Evolutionary conservation across 2,113 vertebrate species (phyloP).

Genomic region (Herpetotheres cachinnans): DNA sequence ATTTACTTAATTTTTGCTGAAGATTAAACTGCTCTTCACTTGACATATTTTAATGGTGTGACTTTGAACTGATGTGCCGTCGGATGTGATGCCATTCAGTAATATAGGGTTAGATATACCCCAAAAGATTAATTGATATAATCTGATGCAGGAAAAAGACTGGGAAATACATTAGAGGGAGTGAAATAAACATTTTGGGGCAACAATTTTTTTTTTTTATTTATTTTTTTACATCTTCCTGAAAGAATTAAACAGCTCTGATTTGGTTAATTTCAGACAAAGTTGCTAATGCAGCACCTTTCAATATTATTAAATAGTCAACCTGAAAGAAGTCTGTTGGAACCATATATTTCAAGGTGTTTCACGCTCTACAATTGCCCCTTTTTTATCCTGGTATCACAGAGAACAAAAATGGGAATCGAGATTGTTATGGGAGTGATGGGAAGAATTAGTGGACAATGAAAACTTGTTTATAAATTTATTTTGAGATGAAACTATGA

Average conservation of each 20-base stretch:
- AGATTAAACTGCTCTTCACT: background rate
- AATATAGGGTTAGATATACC: background rate
- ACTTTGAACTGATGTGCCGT: background rate
- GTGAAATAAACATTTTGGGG: background rate
- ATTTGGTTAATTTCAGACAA: background rate
- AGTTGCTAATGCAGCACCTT: background rate
- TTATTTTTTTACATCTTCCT: background rate
- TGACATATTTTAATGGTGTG: background rate
- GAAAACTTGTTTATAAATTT: background rate
- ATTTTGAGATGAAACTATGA: background rate
- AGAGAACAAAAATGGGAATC: background rate
- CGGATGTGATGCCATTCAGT: background rate
- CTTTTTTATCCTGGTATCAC: background rate
- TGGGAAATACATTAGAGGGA: background rate
- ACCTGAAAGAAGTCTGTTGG: background rate
- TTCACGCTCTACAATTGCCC: background rate
- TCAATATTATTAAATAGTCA: background rate
- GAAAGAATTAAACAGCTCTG: background rate
- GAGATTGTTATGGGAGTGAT: background rate
- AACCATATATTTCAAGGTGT: background rate
- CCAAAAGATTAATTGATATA: background rate
- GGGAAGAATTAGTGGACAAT: background rate
- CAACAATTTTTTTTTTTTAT: background rate
- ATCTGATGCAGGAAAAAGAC: background rate
- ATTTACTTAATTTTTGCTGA: background rate